A percentile compares a stretch with the other conserved stretches of the same genome.
Evolutionary conservation across 2,797 vertebrate species (phyloP).

Genomic region (Etheostoma nigrum): DNA sequence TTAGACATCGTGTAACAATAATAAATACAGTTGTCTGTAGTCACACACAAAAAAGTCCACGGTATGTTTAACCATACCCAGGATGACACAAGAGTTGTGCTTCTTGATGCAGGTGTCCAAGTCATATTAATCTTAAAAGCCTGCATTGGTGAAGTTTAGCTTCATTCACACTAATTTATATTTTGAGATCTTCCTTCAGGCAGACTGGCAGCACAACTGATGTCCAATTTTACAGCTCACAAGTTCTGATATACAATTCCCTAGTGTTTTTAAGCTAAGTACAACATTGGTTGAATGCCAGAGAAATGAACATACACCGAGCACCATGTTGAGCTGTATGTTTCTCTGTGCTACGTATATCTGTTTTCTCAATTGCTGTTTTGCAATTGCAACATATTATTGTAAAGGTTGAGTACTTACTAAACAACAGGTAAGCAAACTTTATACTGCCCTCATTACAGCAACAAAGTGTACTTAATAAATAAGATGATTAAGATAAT

Average conservation of each 20-base stretch:
- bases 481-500: no score
- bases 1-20: no score
- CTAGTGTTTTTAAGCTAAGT: not conserved
- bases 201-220: not conserved
- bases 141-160: not conserved
- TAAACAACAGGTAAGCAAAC: not conserved
- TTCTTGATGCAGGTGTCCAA: no score
- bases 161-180: not conserved
- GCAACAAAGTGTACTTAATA: no score
- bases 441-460: no score
- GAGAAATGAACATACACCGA: constrained; percentile 9
- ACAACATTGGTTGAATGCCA: constrained; percentile 18
- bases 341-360: not conserved
- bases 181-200: not conserved
- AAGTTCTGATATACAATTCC: not conserved
- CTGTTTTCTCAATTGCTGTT: constrained; percentile 13
- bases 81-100: no score
- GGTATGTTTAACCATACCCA: no score
- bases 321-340: constrained; percentile 10
- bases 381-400: not conserved
- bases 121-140: no score
- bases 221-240: not conserved
- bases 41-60: no score
- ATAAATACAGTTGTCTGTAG: no score
- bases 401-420: not conserved